Base-by-base conservation (phyloP, 2,113 vertebrate species). In the Psilopsiagon aurifrons region DNA sequence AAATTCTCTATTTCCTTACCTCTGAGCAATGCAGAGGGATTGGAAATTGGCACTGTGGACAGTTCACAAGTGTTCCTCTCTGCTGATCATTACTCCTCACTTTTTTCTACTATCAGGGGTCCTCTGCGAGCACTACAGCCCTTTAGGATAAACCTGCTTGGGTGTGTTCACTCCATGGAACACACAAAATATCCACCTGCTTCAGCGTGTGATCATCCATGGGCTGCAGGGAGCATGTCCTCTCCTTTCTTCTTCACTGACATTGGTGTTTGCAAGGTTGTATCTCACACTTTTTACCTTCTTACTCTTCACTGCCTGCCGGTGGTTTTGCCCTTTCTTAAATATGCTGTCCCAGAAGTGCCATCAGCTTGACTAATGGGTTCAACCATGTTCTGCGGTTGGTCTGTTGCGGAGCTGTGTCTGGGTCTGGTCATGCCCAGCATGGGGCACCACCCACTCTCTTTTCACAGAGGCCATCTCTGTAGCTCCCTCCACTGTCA, bases 51-150 rank as follows among this genome's bases (percentile, higher is more conserved):
- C 3, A 2, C 13, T 78, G 43, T 3, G 0, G 3, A 46, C 37
- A 52, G 33, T 35, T 43, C 23, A n/a, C n/a, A 46, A 13, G 1
- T 25, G 43, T 51, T 47, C 7, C 6, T 17, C 39, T 79, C 33
- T 76, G 10, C 11, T 44, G 43, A 20, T 44, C 27, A 19, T 68
- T 71, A 43, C 5, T 57, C 19, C 11, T 39, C 15, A 17, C 7
- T 39, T 2, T 71, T 67, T 51, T 41, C 10, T 3, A 20, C 9
- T 6, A 16, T 2, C 2, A 0, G 11, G 3, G 2, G 6, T 16
- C 24, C 6, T 66, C 29, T 86, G 25, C 22, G 11, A 29, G 17
- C 13, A 8, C 44, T 74, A 6, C 28, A 60, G 31, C 62, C 25
- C 13, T 33, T 62, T 52, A 41, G 35, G 18, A 25, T 29, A 68